These are phyloP conservation scores for Maniola hyperantus DNA, from an alignment of 2,888 invertebrate species.

Conservation along the genomic window DNA sequence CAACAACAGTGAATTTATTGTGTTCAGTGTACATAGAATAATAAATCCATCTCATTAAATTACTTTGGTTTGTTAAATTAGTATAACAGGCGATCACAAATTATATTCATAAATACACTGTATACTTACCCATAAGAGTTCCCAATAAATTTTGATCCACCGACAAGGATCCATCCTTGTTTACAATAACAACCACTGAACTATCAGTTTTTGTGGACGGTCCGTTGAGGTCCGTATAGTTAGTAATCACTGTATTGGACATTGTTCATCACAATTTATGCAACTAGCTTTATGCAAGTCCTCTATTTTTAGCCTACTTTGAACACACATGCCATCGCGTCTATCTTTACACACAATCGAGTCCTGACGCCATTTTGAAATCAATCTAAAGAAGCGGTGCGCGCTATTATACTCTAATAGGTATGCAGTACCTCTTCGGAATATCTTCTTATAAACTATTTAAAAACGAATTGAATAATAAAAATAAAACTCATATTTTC, in stretches of 20 bases:
- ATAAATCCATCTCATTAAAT: too few species aligned
- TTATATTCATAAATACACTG: not conserved
- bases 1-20: too few species aligned
- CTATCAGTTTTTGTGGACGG: conserved; percentile 84
- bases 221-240: conserved; percentile 79
- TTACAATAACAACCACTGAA: conserved; percentile 91
- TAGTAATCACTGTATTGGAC: conserved; percentile 81
- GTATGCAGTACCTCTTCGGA: conserved; percentile 10
- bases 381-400: conserved; percentile 43
- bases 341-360: conserved; percentile 71
- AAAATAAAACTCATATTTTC: not conserved
- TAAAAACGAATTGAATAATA: not conserved
- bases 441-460: not conserved
- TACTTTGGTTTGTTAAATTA: not conserved
- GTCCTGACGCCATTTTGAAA: conserved; percentile 74
- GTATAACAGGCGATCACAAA: not conserved
- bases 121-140: conserved; percentile 88
- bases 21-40: too few species aligned
- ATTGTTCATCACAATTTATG: conserved; percentile 67
- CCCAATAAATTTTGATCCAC: conserved; percentile 91
- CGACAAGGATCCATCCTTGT: conserved; percentile 92
- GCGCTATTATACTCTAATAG: conserved; percentile 15
- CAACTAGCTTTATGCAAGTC: conserved; percentile 61
- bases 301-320: conserved; percentile 74
- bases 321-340: conserved; percentile 66